Base-by-base conservation (phyloP, 2,113 vertebrate species). In the Chelonoidis abingdonii region DNA sequence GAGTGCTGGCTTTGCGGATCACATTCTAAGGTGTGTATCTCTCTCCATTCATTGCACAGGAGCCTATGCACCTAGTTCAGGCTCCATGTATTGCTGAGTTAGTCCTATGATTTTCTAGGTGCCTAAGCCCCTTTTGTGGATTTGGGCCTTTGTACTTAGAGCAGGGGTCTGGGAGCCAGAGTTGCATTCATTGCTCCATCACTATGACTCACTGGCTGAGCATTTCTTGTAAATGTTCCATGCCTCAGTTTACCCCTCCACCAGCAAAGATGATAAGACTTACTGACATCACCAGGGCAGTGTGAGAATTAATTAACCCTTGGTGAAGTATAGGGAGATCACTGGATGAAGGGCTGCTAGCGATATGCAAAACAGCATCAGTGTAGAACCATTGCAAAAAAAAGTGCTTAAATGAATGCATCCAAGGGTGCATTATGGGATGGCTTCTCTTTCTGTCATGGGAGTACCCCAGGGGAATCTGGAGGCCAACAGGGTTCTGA, bases 291-390 rank as follows among this genome's bases (percentile, higher is more conserved):
- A 0, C 38, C 53, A 0, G 10, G 6, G 57, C 86, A 91, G 95
- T 96, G 88, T 72, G 96, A 97, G 95, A 75, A 92, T 92, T 97
- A 93, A 95, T 97, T 95, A 97, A 84, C 90, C 94, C 94, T 29
- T 44, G 5, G 87, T 52, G 84, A 93, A 92, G 94, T 0, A 81
- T 22, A 19, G 89, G 1, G 93, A 91, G 92, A 89, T 93, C 87
- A 41, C n/a, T 8, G 72, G 94, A 97, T 93, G 94, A 97, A 97
- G 94, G 62, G 96, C 16, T 0, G 89, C 93, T 85, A 83, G 89
- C 92, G 93, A 95, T 83, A 96, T 95, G 96, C 96, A 97, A 97
- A 97, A 89, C 94, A 96, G 90, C 89, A 27, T 94, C 83, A 94
- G 95, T 89, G 86, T 88, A 81, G 85, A 92, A 84, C 81, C 90